phyloP scores from a whole-genome alignment of 2,113 vertebrate species.

The Hemichromis elongatus region DNA sequence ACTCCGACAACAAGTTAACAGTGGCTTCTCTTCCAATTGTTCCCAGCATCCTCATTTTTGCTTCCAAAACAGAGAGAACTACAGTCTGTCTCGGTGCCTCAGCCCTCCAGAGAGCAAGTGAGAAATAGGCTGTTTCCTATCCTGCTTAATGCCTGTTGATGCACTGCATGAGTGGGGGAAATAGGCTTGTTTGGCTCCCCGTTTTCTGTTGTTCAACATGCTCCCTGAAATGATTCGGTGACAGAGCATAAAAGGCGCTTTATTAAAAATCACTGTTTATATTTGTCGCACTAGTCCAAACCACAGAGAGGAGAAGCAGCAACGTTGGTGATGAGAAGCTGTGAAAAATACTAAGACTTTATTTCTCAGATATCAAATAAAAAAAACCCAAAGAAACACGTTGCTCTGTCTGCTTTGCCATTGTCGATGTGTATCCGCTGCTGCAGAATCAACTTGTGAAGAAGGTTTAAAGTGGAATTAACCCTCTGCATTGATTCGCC shows the following conservation, averaged over 20 bases:
- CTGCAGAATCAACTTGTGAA: not conserved
- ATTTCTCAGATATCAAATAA: not conserved
- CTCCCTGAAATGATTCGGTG: slow-evolving; percentile 36
- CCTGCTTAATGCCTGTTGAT: slow-evolving; percentile 49
- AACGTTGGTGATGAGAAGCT: not conserved
- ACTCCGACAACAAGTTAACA: slow-evolving; percentile 44
- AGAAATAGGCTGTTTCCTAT: slow-evolving; percentile 45
- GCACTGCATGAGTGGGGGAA: slow-evolving; percentile 21
- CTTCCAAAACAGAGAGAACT: slow-evolving; percentile 18
- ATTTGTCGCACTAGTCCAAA: slow-evolving; percentile 24
- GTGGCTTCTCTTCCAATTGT: slow-evolving; percentile 42
- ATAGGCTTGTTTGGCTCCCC: slow-evolving; percentile 39
- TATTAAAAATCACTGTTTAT: slow-evolving; percentile 41
- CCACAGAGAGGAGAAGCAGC: not conserved
- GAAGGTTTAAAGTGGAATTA: slow-evolving; percentile 25
- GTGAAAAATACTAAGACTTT: not conserved
- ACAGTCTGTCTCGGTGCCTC: slow-evolving; percentile 13
- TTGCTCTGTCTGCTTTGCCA: not conserved
- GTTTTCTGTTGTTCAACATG: slow-evolving; percentile 40
- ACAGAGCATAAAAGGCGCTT: slow-evolving; percentile 27
- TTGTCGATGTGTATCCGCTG: not conserved
- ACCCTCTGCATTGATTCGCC: slow-evolving; percentile 32
- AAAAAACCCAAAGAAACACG: not conserved
- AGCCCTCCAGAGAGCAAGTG: slow-evolving; percentile 30
- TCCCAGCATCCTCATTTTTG: slow-evolving; percentile 29